Base-by-base conservation (phyloP, 2,113 vertebrate genomes). In the Struthio camelus region DNA sequence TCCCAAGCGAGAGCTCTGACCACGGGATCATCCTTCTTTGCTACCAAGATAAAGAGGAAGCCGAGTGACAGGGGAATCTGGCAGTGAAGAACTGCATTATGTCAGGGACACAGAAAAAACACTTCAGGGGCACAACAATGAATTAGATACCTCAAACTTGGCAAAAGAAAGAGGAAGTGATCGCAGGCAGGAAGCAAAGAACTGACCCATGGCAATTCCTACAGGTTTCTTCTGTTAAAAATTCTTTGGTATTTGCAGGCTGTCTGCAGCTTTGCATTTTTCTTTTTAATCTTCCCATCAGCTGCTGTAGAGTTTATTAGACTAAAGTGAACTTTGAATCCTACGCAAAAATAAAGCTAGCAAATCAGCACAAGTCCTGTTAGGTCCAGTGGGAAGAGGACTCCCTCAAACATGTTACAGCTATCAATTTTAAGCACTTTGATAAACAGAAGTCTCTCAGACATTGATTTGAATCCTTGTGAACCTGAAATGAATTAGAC, bases 401-500 rank as follows among this genome's bases (percentile, higher is more conserved):
- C 76, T 75, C 95, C 96, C 92, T 92, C 73, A 77, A 92, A 89
- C 4, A 61, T 95, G 87, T 87, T 67, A 25, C 40, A 50, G 28
- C 58, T 14, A 14, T 34, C 73, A 80, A 80, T 90, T 73, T 27
- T 77, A 82, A 91, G 85, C 69, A 42, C 93, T 96, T 56, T 61
- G 87, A 80, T 40, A 75, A 94, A 89, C 79, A 78, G 80, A 95
- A 93, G 89, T 94, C 87, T 85, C 87, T 80, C 2, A 14, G 90
- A 95, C 65, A 80, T 27, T 27, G 44, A 88, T 82, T 22, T 94
- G 71, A 95, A 94, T 95, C 91, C 95, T 95, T 95, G 87, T 95
- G 85, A 95, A 97, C 56, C 91, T 78, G 91, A 96, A 93, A 94
- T 78, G 87, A 91, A 88, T 93, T 80, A 83, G 78, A 85, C 38